Evolutionary conservation across 2,113 vertebrate genomes (phyloP).

Genomic region (Phainopepla nitens): DNA sequence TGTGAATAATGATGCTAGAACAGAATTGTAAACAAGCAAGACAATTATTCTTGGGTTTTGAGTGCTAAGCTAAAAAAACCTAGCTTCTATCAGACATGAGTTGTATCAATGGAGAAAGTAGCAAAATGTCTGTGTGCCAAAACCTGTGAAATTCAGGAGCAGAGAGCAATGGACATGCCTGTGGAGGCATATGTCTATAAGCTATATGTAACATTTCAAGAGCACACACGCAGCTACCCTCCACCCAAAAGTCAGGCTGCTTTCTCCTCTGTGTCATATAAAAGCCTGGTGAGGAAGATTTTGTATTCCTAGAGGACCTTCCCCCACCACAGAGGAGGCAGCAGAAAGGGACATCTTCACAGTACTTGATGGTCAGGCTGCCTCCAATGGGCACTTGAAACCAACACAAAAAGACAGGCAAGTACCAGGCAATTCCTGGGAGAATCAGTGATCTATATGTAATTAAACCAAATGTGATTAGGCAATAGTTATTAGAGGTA

Average conservation of each 20-base stretch:
- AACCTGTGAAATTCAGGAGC: neutral
- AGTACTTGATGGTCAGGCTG: neutral
- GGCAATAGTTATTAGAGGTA: neutral
- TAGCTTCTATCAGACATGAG: neutral
- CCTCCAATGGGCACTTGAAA: neutral
- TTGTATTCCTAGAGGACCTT: neutral
- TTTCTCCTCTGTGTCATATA: neutral
- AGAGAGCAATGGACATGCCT: neutral
- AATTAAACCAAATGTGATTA: neutral
- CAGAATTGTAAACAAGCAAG: neutral
- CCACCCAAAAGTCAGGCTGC: neutral
- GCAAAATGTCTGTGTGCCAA: neutral
- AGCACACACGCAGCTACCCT: neutral
- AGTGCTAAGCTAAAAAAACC: neutral
- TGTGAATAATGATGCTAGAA: neutral
- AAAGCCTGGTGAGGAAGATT: neutral
- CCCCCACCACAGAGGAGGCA: neutral
- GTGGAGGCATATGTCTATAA: neutral
- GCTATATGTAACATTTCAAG: neutral
- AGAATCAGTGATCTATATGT: neutral
- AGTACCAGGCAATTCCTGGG: neutral
- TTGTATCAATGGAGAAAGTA: neutral
- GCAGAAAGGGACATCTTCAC: neutral
- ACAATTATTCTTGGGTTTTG: neutral
- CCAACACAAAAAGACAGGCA: neutral